phyloP scores from a whole-genome alignment of 2,888 invertebrate species.

The Xylota segnis region DNA sequence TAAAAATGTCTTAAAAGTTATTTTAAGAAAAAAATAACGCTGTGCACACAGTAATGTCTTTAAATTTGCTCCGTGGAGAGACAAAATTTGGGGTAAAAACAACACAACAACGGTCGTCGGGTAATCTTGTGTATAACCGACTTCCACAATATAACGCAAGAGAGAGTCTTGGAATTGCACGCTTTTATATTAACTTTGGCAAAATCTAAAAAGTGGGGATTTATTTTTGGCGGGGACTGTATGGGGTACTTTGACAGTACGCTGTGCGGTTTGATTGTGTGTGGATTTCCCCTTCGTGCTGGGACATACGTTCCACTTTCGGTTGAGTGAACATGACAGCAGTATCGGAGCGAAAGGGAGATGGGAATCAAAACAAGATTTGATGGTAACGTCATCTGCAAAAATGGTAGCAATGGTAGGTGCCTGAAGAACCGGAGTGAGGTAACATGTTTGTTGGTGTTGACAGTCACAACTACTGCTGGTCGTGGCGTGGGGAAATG shows the following conservation, averaged over 20 bases:
- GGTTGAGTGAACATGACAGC: conserved; percentile 63
- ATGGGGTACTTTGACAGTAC: conserved; percentile 42
- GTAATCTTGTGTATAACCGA: conserved; percentile 78
- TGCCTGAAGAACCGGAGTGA: conserved; percentile 7
- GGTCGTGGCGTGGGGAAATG: conserved; percentile 20
- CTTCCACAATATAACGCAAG: conserved; percentile 80
- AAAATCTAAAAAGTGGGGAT: conserved; percentile 76
- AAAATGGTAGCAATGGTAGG: conserved; percentile 32
- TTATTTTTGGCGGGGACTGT: conserved; percentile 71
- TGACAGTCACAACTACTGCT: conserved; percentile 16
- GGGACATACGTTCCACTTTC: conserved; percentile 26
- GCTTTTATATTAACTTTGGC: conserved; percentile 80
- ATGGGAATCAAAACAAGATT: conserved; percentile 43
- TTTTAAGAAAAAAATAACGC: conserved; percentile 1
- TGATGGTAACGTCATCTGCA: conserved; percentile 58
- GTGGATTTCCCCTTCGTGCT: conserved; percentile 53
- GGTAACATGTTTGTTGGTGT: conserved; percentile 8
- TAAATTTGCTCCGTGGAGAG: conserved; percentile 43
- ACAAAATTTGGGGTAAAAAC: conserved; percentile 48
- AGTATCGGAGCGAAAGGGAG: conserved; percentile 41
- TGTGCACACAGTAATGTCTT: conserved; percentile 48
- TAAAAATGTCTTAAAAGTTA: conserved; percentile 19
- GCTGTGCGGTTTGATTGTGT: conserved; percentile 20
- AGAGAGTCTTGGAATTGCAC: conserved; percentile 79
- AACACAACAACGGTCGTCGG: conserved; percentile 78